These are phyloP conservation scores for Parasteatoda lunata DNA, from an alignment of 2,888 invertebrate species.

Conservation along the genomic window DNA sequence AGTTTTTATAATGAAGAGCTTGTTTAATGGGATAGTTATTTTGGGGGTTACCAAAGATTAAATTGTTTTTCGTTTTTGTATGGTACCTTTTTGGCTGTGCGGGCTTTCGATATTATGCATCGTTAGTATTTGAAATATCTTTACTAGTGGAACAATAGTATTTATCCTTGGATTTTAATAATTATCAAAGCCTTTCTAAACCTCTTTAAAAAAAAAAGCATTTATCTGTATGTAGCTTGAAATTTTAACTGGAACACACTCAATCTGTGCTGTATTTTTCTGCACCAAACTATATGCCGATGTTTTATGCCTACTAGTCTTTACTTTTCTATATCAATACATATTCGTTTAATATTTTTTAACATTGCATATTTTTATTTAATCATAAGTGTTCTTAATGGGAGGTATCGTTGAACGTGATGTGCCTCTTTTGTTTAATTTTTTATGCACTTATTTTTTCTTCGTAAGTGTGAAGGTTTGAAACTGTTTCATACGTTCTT, in stretches of 20 bases:
- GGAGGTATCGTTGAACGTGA: slow-evolving; percentile 50
- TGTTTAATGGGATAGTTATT: slow-evolving; percentile 67
- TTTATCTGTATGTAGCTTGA: slow-evolving; percentile 66
- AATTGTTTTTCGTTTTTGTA: slow-evolving; percentile 55
- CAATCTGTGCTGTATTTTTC: slow-evolving; percentile 60
- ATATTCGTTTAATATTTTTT: slow-evolving; percentile 65
- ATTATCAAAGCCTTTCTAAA: slow-evolving; percentile 68
- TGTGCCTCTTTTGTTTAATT: slow-evolving; percentile 52
- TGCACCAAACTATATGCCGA: slow-evolving; percentile 64
- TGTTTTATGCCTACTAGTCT: slow-evolving; percentile 63
- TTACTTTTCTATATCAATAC: slow-evolving; percentile 64
- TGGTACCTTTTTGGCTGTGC: slow-evolving; percentile 57
- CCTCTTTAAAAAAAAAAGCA: slow-evolving; percentile 51
- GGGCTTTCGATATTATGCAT: slow-evolving; percentile 67
- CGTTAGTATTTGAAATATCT: slow-evolving; percentile 52
- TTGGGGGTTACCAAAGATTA: slow-evolving; percentile 66
- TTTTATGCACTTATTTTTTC: slow-evolving; percentile 38
- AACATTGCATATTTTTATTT: slow-evolving; percentile 66
- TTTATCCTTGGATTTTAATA: slow-evolving; percentile 67
- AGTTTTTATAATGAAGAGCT: slow-evolving; percentile 65
- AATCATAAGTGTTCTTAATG: slow-evolving; percentile 66
- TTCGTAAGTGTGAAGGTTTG: slow-evolving; percentile 46
- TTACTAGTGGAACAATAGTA: slow-evolving; percentile 63
- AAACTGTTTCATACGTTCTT: slow-evolving; percentile 63
- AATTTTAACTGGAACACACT: slow-evolving; percentile 67